phyloP scores from a whole-genome alignment of 2,113 vertebrate genomes.

The Donacobius atricapilla region DNA sequence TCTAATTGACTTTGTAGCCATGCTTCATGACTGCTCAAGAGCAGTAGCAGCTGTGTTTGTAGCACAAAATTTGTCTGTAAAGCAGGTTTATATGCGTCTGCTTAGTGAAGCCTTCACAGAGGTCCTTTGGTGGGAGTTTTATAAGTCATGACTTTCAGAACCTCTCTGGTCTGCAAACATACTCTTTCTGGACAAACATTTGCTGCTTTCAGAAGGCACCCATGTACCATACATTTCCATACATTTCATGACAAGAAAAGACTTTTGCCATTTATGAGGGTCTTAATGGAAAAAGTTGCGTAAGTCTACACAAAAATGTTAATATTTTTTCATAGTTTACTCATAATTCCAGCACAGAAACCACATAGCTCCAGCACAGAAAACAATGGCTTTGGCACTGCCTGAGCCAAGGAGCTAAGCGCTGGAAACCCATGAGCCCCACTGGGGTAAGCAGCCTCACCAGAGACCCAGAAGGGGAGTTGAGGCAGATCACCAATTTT shows the following conservation, averaged over 20 bases:
- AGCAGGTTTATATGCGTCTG: background rate
- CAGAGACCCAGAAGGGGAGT: background rate
- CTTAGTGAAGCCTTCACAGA: background rate
- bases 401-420: background rate
- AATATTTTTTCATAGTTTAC: slow-evolving; percentile 18
- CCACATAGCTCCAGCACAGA: slow-evolving; percentile 15
- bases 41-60: background rate
- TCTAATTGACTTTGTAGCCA: background rate
- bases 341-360: slow-evolving; percentile 11
- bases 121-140: background rate
- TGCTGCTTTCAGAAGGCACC: background rate
- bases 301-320: slow-evolving; percentile 7
- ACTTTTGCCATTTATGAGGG: slow-evolving; percentile 14
- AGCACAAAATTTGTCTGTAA: background rate
- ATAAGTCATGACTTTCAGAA: background rate
- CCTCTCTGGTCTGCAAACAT: background rate
- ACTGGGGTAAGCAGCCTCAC: background rate
- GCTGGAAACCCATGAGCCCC: background rate
- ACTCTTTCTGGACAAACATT: background rate
- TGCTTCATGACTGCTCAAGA: background rate
- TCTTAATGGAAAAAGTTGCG: slow-evolving; percentile 36
- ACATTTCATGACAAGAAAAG: background rate
- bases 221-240: background rate
- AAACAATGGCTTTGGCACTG: slow-evolving; percentile 38
- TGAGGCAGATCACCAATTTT: background rate